Evolutionary conservation across 2,113 vertebrate species (phyloP).

Genomic region (Paradisaea rubra): DNA sequence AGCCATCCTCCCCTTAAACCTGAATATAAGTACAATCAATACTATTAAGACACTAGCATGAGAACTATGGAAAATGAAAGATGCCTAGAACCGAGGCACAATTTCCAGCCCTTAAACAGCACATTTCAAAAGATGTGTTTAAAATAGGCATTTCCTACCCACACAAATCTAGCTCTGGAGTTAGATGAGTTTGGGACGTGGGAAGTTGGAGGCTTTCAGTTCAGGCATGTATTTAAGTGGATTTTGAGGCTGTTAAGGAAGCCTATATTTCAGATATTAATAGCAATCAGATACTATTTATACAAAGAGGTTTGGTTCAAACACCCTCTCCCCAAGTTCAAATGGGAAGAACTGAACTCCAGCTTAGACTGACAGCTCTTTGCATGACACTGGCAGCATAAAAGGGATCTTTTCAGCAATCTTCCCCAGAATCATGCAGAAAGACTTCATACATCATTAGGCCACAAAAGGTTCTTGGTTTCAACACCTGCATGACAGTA

Average conservation of each 20-base stretch:
- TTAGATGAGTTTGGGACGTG: not conserved
- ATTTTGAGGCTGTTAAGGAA: not conserved
- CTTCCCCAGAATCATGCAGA: not conserved
- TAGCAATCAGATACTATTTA: not conserved
- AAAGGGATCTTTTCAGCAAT: not conserved
- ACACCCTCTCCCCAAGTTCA: not conserved
- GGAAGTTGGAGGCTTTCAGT: not conserved
- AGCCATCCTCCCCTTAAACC: not conserved
- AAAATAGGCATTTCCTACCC: not conserved
- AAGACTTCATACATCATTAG: not conserved
- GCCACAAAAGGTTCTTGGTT: not conserved
- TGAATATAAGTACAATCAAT: not conserved
- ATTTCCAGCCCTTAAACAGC: not conserved
- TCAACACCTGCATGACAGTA: fast-evolving
- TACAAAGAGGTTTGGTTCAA: not conserved
- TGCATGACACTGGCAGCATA: not conserved
- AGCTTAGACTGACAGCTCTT: not conserved
- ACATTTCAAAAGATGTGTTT: not conserved
- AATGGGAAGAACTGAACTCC: not conserved
- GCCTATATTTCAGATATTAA: not conserved
- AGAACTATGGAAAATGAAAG: not conserved
- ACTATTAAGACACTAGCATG: not conserved
- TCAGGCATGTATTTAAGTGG: not conserved
- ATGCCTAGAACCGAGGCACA: not conserved
- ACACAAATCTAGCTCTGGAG: not conserved